phyloP scores from a whole-genome alignment of 64 coral and sea anemone species.

The Actinia tenebrosa region DNA sequence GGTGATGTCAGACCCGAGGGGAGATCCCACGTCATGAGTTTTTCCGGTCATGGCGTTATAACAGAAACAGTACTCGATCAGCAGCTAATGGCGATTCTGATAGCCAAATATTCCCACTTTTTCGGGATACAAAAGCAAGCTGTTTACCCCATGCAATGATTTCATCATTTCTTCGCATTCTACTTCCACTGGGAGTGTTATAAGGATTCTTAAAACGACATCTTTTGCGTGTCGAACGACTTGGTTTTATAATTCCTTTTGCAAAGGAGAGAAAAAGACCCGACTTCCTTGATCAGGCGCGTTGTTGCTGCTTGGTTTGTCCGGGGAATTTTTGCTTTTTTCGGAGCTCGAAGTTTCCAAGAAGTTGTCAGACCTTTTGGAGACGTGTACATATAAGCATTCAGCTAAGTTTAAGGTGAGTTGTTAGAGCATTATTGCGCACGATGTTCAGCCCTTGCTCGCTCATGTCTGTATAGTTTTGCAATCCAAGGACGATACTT shows the following conservation, averaged over 20 bases:
- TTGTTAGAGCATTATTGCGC: neutral
- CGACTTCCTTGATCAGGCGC: slow-evolving; percentile 71
- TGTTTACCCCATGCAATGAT: slow-evolving; percentile 44
- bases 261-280: slow-evolving; percentile 59
- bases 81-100: neutral
- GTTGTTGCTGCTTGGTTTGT: slow-evolving; percentile 18
- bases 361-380: slow-evolving; percentile 49
- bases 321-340: slow-evolving; percentile 70
- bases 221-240: slow-evolving; percentile 88
- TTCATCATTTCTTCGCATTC: slow-evolving; percentile 62
- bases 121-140: slow-evolving; percentile 39
- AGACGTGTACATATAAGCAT: slow-evolving; percentile 59
- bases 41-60: slow-evolving; percentile 78
- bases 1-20: slow-evolving; percentile 67
- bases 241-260: slow-evolving; percentile 83
- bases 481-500: slow-evolving; percentile 13
- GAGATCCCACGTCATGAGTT: slow-evolving; percentile 68
- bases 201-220: slow-evolving; percentile 59
- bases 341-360: slow-evolving; percentile 54
- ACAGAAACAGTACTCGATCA: slow-evolving; percentile 2
- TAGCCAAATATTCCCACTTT: slow-evolving; percentile 25
- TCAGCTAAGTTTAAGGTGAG: slow-evolving; percentile 64
- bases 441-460: neutral
- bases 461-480: slow-evolving; percentile 12
- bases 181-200: slow-evolving; percentile 97